Conservation (phyloP, 1,140 invertebrate genomes). For the Philopotamus ludificatus region DNA sequence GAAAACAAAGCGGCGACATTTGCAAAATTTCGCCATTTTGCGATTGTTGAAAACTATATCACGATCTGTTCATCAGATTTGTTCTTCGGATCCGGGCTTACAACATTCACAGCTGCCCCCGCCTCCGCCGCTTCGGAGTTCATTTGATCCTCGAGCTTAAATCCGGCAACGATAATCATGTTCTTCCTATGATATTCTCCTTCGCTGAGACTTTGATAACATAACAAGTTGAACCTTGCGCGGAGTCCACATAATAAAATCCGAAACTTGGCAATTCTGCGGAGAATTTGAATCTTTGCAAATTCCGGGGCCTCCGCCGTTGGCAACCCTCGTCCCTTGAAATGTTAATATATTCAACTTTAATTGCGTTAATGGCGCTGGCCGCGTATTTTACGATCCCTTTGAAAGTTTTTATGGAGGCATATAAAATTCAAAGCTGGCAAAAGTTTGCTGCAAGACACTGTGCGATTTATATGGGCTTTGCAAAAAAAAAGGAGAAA, state of each 20-base stretch:
- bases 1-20: too few relatives aligned
- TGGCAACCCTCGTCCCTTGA: background rate
- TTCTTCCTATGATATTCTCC: background rate
- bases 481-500: background rate
- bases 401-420: background rate
- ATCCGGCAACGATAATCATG: background rate
- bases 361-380: conserved; percentile 5
- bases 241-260: background rate
- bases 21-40: too few relatives aligned
- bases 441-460: background rate
- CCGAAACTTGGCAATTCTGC: background rate
- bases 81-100: too few relatives aligned
- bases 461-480: background rate
- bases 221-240: background rate
- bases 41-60: too few relatives aligned
- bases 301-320: background rate
- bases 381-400: conserved; percentile 1
- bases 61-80: too few relatives aligned
- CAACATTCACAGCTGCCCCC: too few relatives aligned
- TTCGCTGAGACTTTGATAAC: background rate
- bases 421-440: conserved; percentile 6
- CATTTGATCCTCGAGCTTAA: background rate
- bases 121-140: background rate
- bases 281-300: background rate
- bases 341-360: conserved; percentile 6